Evolutionary conservation across 2,113 vertebrate species (phyloP).

Genomic region (Ammospiza nelsoni): DNA sequence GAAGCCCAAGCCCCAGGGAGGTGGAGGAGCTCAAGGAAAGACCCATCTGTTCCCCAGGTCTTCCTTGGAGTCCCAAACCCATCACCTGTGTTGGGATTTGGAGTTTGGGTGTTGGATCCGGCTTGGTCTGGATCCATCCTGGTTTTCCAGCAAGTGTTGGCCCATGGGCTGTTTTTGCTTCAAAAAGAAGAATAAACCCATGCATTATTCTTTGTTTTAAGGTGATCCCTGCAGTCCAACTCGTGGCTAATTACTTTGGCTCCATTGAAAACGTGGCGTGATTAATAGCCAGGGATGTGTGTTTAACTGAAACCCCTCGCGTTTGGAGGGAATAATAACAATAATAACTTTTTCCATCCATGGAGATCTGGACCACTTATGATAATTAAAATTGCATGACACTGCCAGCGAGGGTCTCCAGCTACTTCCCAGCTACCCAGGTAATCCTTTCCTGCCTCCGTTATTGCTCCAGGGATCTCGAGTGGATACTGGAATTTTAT

Average conservation of each 20-base stretch:
- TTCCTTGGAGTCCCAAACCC: neutral
- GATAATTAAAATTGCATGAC: constrained; percentile 60
- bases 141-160: neutral
- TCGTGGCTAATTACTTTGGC: constrained; percentile 51
- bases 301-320: constrained; percentile 59
- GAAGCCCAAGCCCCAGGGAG: neutral
- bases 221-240: constrained; percentile 40
- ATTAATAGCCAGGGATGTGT: constrained; percentile 45
- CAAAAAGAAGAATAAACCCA: neutral
- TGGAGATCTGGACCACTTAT: constrained; percentile 63
- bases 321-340: constrained; percentile 64
- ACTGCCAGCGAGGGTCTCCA: constrained; percentile 41
- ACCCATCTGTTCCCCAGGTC: neutral
- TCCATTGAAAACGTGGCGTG: constrained; percentile 9
- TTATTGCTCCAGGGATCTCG: constrained; percentile 49
- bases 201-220: constrained; percentile 12
- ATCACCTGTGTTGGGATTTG: neutral
- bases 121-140: neutral
- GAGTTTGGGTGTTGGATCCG: neutral
- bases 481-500: constrained; percentile 9
- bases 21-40: neutral
- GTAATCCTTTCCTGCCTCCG: constrained; percentile 43
- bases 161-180: neutral
- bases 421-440: constrained; percentile 45
- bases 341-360: constrained; percentile 66